Conservation (phyloP, 2,797 vertebrate genomes). For the Ciconia nigra region DNA sequence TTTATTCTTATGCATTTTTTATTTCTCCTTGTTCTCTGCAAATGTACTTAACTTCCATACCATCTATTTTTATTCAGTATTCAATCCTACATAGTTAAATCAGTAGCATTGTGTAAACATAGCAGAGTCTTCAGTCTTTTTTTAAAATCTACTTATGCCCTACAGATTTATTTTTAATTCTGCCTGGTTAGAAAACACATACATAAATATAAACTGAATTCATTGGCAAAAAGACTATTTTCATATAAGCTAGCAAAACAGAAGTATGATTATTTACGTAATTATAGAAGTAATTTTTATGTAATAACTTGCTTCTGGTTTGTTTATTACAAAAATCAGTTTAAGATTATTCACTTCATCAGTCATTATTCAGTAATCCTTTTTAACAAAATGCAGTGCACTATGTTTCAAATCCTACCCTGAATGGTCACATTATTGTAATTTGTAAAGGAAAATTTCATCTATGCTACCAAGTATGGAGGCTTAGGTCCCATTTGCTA, state of each 20-base stretch:
- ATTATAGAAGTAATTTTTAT: background rate
- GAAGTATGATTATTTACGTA: background rate
- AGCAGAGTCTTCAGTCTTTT: background rate
- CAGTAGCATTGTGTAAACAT: background rate
- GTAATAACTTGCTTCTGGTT: background rate
- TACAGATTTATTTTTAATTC: background rate
- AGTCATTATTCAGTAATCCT: background rate
- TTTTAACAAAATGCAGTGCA: background rate
- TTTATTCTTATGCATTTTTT: constrained; percentile 64
- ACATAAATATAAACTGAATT: background rate
- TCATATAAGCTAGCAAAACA: background rate
- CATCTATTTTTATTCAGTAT: constrained; percentile 25
- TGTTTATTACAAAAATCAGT: background rate
- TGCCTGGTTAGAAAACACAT: background rate
- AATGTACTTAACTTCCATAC: constrained; percentile 2
- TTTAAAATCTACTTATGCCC: background rate
- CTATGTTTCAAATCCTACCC: background rate
- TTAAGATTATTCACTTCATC: background rate
- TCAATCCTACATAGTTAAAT: background rate
- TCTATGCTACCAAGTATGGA: background rate
- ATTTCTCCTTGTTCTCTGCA: constrained; percentile 32
- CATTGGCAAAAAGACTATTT: background rate
- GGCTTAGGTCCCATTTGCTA: background rate
- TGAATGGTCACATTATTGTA: background rate
- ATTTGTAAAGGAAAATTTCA: background rate